phyloP scores from a whole-genome alignment of 2,797 vertebrate species.

The Enteromius anoplus region DNA sequence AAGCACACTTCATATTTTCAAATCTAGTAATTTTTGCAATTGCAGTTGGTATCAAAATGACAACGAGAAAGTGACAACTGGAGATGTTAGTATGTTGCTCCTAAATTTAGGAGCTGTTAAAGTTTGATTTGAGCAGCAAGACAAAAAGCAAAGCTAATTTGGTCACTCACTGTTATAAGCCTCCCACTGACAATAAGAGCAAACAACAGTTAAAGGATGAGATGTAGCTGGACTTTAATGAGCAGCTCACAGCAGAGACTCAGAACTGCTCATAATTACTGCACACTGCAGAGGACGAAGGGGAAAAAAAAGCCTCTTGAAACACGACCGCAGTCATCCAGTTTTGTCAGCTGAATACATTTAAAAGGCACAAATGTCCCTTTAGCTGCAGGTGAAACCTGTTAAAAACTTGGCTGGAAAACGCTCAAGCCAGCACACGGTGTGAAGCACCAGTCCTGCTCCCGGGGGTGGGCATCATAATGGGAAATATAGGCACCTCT shows the following conservation, averaged over 20 bases:
- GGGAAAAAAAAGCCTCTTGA: slow-evolving; percentile 15
- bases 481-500: slow-evolving; percentile 70
- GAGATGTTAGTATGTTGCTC: neutral
- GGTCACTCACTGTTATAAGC: slow-evolving; percentile 8
- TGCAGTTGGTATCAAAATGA: neutral
- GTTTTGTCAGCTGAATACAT: slow-evolving; percentile 54
- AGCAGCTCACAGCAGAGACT: slow-evolving; percentile 56
- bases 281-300: slow-evolving; percentile 48
- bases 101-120: neutral
- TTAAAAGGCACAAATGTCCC: slow-evolving; percentile 53
- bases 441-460: slow-evolving; percentile 37
- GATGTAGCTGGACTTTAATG: slow-evolving; percentile 52
- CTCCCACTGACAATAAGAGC: neutral
- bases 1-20: neutral
- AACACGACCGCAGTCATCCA: slow-evolving; percentile 46
- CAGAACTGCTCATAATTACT: slow-evolving; percentile 63
- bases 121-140: slow-evolving; percentile 10
- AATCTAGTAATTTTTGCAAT: neutral
- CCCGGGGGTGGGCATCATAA: slow-evolving; percentile 62
- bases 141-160: neutral
- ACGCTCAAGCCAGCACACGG: neutral
- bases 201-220: slow-evolving; percentile 48
- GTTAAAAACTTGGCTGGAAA: slow-evolving; percentile 50
- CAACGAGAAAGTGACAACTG: slow-evolving; percentile 14
- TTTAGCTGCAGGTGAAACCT: slow-evolving; percentile 54